Percentiles rank a stretch among this genome's conserved stretches.
phyloP scores from a whole-genome alignment of 2,888 invertebrate genomes.

The Xestia rhomboidea region DNA sequence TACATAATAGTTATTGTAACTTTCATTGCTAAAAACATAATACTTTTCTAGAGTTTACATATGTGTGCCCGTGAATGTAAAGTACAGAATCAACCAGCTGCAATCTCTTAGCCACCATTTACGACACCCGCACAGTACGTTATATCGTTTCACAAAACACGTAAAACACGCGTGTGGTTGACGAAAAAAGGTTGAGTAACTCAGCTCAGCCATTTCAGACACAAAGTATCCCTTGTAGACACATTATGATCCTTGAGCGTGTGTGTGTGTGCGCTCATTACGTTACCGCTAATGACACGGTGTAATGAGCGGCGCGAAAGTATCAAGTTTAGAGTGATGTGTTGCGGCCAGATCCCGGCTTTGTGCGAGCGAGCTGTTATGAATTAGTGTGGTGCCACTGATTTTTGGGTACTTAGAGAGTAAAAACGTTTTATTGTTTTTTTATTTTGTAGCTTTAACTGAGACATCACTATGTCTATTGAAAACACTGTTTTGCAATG shows the following conservation, averaged over 20 bases:
- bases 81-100: neutral
- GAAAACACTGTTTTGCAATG: neutral
- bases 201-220: conserved; percentile 43
- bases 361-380: conserved; percentile 48
- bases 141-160: conserved; percentile 30
- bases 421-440: neutral
- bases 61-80: neutral
- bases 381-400: conserved; percentile 42
- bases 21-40: neutral
- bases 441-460: neutral
- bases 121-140: conserved; percentile 16
- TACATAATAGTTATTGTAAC: neutral
- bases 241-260: conserved; percentile 51
- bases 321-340: conserved; percentile 65
- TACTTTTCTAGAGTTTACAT: neutral
- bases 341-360: conserved; percentile 47
- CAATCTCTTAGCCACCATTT: conserved; percentile 40
- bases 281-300: conserved; percentile 64
- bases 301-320: conserved; percentile 62
- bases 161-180: conserved; percentile 29
- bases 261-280: conserved; percentile 49
- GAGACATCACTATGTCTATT: neutral
- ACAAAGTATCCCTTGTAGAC: conserved; percentile 59
- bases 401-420: conserved; percentile 31
- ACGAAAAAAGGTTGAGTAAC: conserved; percentile 49